These are phyloP conservation scores for Oopsacas minuta DNA, from an alignment of 37 sponge, comb jelly and placozoan genomes.

Conservation along the genomic window DNA sequence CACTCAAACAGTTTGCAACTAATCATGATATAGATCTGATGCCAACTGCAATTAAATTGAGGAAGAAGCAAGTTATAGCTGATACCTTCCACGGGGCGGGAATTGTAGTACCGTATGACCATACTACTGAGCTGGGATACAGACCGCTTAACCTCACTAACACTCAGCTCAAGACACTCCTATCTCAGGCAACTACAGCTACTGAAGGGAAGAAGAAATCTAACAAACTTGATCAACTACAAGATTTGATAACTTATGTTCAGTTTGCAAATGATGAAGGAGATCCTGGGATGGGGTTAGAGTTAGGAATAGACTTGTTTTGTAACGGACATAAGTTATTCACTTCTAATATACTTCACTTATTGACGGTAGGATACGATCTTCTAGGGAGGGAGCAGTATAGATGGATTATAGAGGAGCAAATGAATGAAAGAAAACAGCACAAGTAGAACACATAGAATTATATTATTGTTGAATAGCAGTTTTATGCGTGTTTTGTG, in stretches of 20 bases:
- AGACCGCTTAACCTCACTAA: slow-evolving; percentile 55
- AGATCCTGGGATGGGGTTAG: slow-evolving; percentile 95
- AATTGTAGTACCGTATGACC: slow-evolving; percentile 57
- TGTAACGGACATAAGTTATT: slow-evolving; percentile 39
- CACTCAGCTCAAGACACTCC: slow-evolving; percentile 47
- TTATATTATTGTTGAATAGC: no score
- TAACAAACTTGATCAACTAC: slow-evolving; percentile 39
- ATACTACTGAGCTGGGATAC: slow-evolving; percentile 62
- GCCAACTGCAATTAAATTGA: not conserved
- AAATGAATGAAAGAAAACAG: slow-evolving; percentile 27
- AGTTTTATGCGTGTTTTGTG: no score
- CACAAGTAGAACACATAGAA: no score
- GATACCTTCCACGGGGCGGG: slow-evolving; percentile 52
- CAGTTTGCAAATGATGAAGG: slow-evolving; percentile 94
- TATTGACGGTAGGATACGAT: slow-evolving; percentile 61
- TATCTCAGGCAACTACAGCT: slow-evolving; percentile 36
- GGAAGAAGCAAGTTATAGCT: slow-evolving; percentile 32
- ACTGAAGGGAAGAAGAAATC: slow-evolving; percentile 20
- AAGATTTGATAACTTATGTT: slow-evolving; percentile 60
- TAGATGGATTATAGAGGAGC: slow-evolving; percentile 38
- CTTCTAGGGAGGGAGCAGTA: slow-evolving; percentile 47
- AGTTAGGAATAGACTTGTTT: slow-evolving; percentile 72
- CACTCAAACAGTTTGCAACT: slow-evolving; percentile 20
- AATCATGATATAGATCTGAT: not conserved
- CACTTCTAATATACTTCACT: slow-evolving; percentile 21